Conservation (phyloP, 2,797 vertebrate genomes). For the Gambelia wislizenii region DNA sequence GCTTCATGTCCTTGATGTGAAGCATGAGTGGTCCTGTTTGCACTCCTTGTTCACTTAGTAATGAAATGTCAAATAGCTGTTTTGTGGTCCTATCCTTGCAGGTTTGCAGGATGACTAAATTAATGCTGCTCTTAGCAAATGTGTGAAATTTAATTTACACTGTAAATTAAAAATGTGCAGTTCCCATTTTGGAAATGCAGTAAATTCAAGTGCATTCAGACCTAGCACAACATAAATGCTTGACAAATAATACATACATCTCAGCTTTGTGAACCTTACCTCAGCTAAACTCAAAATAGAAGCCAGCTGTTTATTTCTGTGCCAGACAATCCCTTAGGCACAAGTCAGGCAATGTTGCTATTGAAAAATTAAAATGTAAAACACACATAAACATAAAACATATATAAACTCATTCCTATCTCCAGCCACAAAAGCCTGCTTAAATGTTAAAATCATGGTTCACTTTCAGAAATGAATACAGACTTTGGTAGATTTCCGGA, state of each 20-base stretch:
- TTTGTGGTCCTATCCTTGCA: neutral
- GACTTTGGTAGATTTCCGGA: neutral
- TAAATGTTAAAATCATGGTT: neutral
- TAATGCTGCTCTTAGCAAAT: neutral
- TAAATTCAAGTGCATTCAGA: neutral
- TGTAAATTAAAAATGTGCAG: neutral
- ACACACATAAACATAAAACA: too few relatives aligned
- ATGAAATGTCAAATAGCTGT: neutral
- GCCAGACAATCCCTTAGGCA: neutral
- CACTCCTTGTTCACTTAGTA: neutral
- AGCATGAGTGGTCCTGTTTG: neutral
- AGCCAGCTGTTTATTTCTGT: conserved; percentile 1
- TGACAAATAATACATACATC: neutral
- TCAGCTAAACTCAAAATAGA: conserved; percentile 5
- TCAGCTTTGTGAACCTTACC: neutral
- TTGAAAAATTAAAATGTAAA: too few relatives aligned
- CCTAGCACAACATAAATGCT: neutral
- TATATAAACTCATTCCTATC: neutral
- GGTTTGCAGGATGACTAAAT: neutral
- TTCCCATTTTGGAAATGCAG: conserved; percentile 1
- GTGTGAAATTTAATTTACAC: too few relatives aligned
- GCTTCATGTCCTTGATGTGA: neutral
- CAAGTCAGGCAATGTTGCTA: neutral
- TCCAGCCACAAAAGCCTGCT: neutral
- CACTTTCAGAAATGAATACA: neutral